Base-by-base conservation (phyloP, 2,797 vertebrate species). In the Nyctalus aviator region DNA sequence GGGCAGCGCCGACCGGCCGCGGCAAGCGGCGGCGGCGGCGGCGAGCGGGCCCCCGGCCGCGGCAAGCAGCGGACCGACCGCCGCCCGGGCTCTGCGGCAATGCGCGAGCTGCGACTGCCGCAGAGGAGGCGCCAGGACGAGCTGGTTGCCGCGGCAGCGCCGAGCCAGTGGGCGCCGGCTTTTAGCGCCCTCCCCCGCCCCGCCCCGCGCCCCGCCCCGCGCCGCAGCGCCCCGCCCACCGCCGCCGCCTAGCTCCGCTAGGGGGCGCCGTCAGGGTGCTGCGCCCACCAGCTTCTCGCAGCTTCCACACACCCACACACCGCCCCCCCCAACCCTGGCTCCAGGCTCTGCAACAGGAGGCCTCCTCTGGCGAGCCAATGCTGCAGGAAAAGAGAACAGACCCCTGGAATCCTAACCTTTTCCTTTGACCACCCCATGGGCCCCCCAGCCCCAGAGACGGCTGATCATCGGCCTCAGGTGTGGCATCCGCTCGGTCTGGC, bases 101-200 rank as follows among this genome's bases (percentile, higher is more conserved):
- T 78, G 53, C 41, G n/a, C 84, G 23, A 83, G 90, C 69, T 25
- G 84, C 78, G 85, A 89, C 81, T 97, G 95, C 96, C 94, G 97
- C 97, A 96, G 95, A 95, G 94, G 75, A 88, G 76, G 92, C 37
- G 44, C 88, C 9, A 8, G 81, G 88, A 78, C 2, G 95, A 15
- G 84, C 88, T 77, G 62, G 79, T 71, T 55, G 96, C 97, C 82
- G 76, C 95, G 14, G 95, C 95, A 30, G 79, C n/a, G 68, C 50
- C 0, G 44, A 86, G 84, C 92, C 13, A 73, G 84, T 7, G 94
- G 95, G 93, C 92, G 13, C 94, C 76, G 92, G 25, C 94, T 96
- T 97, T 96, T 96, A 97, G 62, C 90, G 95, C 81, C 92, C 85
- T 71, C 88, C 85, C 11, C 69, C 2, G 95, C 96, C 69, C 96